Evolutionary conservation across 2,113 vertebrate species (phyloP).

Genomic region (Pelobates fuscus): DNA sequence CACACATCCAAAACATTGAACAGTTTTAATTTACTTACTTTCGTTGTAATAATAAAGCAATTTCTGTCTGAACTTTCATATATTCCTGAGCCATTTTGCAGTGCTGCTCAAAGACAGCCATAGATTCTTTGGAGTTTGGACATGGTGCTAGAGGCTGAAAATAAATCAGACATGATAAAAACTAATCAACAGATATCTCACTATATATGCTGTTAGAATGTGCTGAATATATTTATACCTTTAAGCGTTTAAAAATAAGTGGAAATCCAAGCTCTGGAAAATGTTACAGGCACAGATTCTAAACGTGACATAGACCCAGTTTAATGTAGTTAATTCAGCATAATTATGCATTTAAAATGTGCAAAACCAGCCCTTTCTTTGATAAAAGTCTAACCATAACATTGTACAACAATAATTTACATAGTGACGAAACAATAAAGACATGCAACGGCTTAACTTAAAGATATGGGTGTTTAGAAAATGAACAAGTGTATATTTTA

Average conservation of each 20-base stretch:
- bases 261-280: slow-evolving; percentile 56
- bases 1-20: too few relatives aligned
- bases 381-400: too few relatives aligned
- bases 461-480: too few relatives aligned
- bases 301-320: slow-evolving; percentile 57
- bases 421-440: too few relatives aligned
- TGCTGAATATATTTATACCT: slow-evolving; percentile 63
- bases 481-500: too few relatives aligned
- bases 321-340: neutral
- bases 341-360: too few relatives aligned
- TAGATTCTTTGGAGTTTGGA: slow-evolving; percentile 99
- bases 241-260: slow-evolving; percentile 67
- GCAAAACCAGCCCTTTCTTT: too few relatives aligned
- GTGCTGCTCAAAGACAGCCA: slow-evolving; percentile 99
- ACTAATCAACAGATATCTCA: slow-evolving; percentile 61
- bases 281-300: slow-evolving; percentile 46
- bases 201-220: slow-evolving; percentile 56
- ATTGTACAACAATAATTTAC: too few relatives aligned
- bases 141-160: slow-evolving; percentile 95
- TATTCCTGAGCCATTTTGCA: slow-evolving; percentile 99
- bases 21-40: slow-evolving; percentile 90
- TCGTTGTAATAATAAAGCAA: slow-evolving; percentile 93
- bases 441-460: too few relatives aligned
- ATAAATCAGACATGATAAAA: slow-evolving; percentile 65
- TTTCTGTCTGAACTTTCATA: slow-evolving; percentile 98